Percentiles rank a stretch among this genome's conserved stretches.
These are phyloP conservation scores for Scatophagus argus DNA, from an alignment of 2,113 vertebrate species.

Conservation along the genomic window DNA sequence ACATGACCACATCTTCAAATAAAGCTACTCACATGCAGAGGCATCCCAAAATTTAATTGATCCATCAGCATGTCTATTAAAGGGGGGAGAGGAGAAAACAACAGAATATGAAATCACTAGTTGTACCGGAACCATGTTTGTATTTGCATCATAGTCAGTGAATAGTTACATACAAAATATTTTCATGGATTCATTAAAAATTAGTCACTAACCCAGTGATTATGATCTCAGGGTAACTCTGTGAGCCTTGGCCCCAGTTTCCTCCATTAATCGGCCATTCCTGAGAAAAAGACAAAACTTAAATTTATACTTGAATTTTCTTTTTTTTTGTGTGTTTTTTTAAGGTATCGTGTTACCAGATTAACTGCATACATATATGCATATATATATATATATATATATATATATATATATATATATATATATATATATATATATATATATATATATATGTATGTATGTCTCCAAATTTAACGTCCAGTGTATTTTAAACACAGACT, in stretches of 20 bases:
- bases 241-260: conserved; percentile 95
- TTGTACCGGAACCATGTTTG: not conserved
- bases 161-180: not conserved
- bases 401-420: too few relatives aligned
- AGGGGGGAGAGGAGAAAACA: conserved; percentile 26
- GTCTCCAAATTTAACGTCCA: too few relatives aligned
- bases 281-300: conserved; percentile 71
- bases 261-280: conserved; percentile 98
- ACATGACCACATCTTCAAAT: not conserved
- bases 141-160: not conserved
- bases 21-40: conserved; percentile 90
- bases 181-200: not conserved
- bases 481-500: not conserved
- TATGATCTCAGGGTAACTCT: conserved; percentile 98
- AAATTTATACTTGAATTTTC: not conserved
- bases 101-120: not conserved
- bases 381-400: too few relatives aligned
- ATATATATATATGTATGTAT: too few relatives aligned
- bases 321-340: not conserved
- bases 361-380: too few relatives aligned
- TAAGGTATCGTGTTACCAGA: not conserved
- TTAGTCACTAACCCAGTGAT: conserved; percentile 92
- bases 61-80: conserved; percentile 95
- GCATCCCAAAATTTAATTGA: conserved; percentile 99
- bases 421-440: too few relatives aligned